Evolutionary conservation across 2,888 invertebrate species (phyloP).

Genomic region (Cremastobaeus sp.): DNA sequence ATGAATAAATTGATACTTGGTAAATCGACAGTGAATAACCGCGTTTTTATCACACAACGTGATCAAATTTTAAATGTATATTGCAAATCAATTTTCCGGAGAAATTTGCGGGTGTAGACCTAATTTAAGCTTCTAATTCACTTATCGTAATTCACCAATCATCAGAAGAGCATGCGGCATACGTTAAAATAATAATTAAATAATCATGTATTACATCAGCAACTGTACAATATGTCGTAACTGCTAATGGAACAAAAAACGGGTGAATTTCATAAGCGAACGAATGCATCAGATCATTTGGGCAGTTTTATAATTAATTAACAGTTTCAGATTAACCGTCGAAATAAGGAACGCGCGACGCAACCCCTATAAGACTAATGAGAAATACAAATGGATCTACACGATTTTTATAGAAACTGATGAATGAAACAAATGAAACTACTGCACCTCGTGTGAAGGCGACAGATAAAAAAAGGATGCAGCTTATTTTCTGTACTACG

Average conservation of each 20-base stretch:
- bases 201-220: conserved; percentile 40
- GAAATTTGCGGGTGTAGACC: background rate
- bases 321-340: conserved; percentile 22
- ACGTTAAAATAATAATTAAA: conserved; percentile 47
- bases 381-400: conserved; percentile 34
- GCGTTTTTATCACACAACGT: too few species aligned
- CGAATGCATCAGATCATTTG: conserved; percentile 14
- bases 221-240: conserved; percentile 28
- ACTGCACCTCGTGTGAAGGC: conserved; percentile 52
- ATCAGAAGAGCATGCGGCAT: conserved; percentile 53
- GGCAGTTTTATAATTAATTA: conserved; percentile 30
- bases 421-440: conserved; percentile 36
- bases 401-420: conserved; percentile 26
- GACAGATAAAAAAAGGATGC: conserved; percentile 57
- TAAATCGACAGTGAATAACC: conserved; percentile 38
- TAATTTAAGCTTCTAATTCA: conserved; percentile 26
- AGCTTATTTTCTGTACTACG: conserved; percentile 57
- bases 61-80: too few species aligned
- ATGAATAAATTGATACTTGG: conserved; percentile 30
- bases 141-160: conserved; percentile 49
- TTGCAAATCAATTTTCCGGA: too few species aligned
- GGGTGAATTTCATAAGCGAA: conserved; percentile 3
- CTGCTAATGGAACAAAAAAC: conserved; percentile 45
- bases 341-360: conserved; percentile 31
- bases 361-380: conserved; percentile 37